Base-by-base conservation (phyloP, 2,113 vertebrate species). In the Apeltes quadracus region DNA sequence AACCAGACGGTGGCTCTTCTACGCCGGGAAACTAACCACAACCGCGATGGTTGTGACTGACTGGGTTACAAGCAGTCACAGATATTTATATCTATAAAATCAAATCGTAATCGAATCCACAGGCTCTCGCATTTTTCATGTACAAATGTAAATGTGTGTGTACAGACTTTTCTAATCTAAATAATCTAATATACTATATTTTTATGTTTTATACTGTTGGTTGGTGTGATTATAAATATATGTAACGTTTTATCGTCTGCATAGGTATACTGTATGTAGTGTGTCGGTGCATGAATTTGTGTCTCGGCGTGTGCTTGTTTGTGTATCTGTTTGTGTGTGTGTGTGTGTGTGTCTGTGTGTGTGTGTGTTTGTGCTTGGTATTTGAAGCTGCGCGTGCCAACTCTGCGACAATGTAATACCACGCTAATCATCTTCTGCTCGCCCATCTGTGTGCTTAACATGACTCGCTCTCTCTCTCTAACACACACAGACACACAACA, bases 371-470 rank as follows among this genome's bases (percentile, higher is more conserved):
- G 73, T 65, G 59, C 79, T 71, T 58, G 20, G 79, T 87, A 87
- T 88, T 88, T 89, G 88, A 88, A 83, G 79, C 62, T 20, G 72
- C 61, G 79, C 36, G 73, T 83, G 83, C 85, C 82, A 88, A 82
- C 73, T 70, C 86, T 83, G 75, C 59, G 82, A 78, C 84, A 81
- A 79, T 83, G 82, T 88, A 88, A 91, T 89, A 78, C 89, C 85
- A 69, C 89, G 84, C 56, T 88, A 90, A 90, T 91, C 86, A 73
- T 87, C 86, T 76, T 83, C 85, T 72, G 72, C 76, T 84, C 68
- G 66, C 55, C 90, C 90, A 91, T 90, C 90, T 91, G 88, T 85
- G 84, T 78, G 74, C 71, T 61, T 76, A 84, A 79, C 83, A 51
- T 72, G 69, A 79, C 59, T 50, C 54, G 65, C 34, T 57, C 27